Evolutionary conservation across 2,113 vertebrate species (phyloP).

Genomic region (Xenopus borealis): DNA sequence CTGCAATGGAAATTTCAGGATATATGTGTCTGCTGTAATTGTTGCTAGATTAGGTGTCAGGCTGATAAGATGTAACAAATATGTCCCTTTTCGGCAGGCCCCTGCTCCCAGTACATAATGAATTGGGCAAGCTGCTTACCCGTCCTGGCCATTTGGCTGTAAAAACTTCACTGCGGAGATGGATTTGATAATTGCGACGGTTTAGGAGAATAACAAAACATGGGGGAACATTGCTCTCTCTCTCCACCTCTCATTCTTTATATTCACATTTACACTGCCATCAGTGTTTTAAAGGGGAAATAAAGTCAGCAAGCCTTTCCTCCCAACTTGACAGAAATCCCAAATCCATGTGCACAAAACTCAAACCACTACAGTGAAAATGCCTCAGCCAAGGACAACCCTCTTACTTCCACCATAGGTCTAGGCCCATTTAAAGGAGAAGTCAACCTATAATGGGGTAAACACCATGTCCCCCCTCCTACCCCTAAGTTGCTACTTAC

Average conservation of each 20-base stretch:
- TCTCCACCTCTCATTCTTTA: conserved; percentile 6
- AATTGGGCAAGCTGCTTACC: conserved; percentile 74
- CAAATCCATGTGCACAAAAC: too few species aligned
- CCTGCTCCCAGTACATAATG: conserved; percentile 67
- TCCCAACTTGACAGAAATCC: too few species aligned
- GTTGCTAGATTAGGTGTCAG: conserved; percentile 81
- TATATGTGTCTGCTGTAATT: conserved; percentile 77
- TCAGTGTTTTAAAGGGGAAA: too few species aligned
- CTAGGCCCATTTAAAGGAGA: too few species aligned
- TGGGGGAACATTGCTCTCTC: background rate
- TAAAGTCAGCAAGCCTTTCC: too few species aligned
- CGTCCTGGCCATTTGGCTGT: conserved; percentile 63
- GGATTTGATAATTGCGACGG: conserved; percentile 64
- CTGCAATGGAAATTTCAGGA: conserved; percentile 67
- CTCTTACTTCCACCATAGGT: too few species aligned
- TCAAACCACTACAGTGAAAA: too few species aligned
- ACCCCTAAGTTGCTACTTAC: too few species aligned
- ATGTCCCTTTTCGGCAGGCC: conserved; percentile 64
- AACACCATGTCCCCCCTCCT: too few species aligned
- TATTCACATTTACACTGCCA: background rate
- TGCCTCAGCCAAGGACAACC: too few species aligned
- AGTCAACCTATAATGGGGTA: too few species aligned
- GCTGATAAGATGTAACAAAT: conserved; percentile 83
- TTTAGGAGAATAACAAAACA: conserved; percentile 53
- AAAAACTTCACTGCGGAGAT: conserved; percentile 75